Evolutionary conservation across 2,113 vertebrate genomes (phyloP).

Genomic region (Penelope pileata): DNA sequence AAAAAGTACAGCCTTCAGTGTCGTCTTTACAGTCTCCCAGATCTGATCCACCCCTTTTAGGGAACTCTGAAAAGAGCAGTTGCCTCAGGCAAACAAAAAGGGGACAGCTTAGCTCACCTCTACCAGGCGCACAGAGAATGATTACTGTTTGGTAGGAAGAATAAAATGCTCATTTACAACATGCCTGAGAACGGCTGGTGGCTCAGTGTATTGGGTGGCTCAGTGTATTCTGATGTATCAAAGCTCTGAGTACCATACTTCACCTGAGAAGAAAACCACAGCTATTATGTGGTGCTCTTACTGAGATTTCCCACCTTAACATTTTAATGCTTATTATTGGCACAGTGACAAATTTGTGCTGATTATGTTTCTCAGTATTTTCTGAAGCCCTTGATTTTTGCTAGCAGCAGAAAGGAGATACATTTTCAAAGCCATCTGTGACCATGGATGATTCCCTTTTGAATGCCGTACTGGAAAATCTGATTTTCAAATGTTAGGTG

Average conservation of each 20-base stretch:
- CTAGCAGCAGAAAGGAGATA: background rate
- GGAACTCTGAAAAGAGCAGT: background rate
- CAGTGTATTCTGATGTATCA: background rate
- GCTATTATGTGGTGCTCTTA: background rate
- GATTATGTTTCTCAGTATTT: background rate
- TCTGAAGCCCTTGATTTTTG: background rate
- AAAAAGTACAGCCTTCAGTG: background rate
- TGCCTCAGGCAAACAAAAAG: background rate
- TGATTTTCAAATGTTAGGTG: background rate
- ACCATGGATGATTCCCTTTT: background rate
- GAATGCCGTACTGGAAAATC: background rate
- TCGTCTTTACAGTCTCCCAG: background rate
- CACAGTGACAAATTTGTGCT: background rate
- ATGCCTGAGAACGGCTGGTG: background rate
- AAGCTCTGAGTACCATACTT: background rate
- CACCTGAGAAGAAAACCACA: background rate
- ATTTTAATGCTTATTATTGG: background rate
- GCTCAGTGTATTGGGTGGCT: background rate
- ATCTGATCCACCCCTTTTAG: background rate
- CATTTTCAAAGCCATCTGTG: background rate
- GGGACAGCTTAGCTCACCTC: background rate
- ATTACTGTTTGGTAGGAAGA: background rate
- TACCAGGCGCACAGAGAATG: accelerated
- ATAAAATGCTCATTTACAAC: background rate
- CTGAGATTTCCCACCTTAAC: background rate